Evolutionary conservation across 2,888 invertebrate species (phyloP).

Genomic region (Spisula subtruncata): DNA sequence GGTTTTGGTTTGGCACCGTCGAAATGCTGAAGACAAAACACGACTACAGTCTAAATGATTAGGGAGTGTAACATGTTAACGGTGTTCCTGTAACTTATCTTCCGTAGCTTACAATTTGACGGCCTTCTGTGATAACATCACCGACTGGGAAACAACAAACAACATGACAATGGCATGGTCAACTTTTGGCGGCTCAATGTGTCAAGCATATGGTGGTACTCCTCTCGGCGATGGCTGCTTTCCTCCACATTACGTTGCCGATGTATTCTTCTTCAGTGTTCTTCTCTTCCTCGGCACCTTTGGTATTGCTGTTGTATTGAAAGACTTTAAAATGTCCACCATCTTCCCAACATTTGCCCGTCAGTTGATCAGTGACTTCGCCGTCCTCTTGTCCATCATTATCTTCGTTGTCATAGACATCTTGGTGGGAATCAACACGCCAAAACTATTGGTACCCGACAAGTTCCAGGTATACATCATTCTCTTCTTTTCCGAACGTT

Average conservation of each 20-base stretch:
- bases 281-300: conserved; percentile 97
- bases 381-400: conserved; percentile 98
- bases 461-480: conserved; percentile 74
- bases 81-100: too few relatives aligned
- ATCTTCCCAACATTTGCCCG: conserved; percentile 90
- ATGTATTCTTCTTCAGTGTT: conserved; percentile 98
- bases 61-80: too few relatives aligned
- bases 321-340: conserved; percentile 93
- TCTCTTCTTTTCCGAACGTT: too few relatives aligned
- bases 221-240: conserved; percentile 89
- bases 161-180: conserved; percentile 50
- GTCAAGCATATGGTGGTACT: conserved; percentile 62
- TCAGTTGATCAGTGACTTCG: conserved; percentile 97
- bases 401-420: conserved; percentile 95
- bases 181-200: conserved; percentile 39
- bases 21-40: too few relatives aligned
- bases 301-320: conserved; percentile 94
- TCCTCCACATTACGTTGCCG: conserved; percentile 67
- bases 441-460: conserved; percentile 94
- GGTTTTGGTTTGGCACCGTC: too few relatives aligned
- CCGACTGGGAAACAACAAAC: conserved; percentile 6
- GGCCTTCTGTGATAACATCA: conserved; percentile 52
- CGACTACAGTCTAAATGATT: too few relatives aligned
- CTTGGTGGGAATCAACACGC: conserved; percentile 94
- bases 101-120: conserved; percentile 40